Percentiles rank a stretch among this genome's conserved stretches.
These are phyloP conservation scores for Nicator chloris DNA, from an alignment of 2,113 vertebrate genomes.

Conservation along the genomic window DNA sequence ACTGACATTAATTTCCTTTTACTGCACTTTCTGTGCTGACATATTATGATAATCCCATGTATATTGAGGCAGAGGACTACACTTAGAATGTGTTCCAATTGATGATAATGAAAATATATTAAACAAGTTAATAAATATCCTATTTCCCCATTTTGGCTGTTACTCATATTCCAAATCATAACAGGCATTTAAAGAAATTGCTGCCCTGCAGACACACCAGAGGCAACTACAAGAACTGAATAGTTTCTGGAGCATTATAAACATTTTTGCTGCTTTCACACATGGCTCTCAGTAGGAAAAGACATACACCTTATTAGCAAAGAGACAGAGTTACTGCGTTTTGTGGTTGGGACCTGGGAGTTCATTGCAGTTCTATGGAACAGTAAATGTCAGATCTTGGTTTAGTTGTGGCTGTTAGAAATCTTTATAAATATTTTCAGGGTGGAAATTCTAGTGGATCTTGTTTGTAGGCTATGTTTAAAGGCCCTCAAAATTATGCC, in stretches of 20 bases:
- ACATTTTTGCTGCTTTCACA: neutral
- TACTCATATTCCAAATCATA: neutral
- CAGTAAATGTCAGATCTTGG: constrained; percentile 45
- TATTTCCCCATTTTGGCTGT: neutral
- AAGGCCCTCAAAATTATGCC: neutral
- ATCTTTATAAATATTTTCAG: constrained; percentile 57
- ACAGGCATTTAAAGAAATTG: neutral
- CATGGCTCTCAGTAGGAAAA: neutral
- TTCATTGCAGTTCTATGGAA: neutral
- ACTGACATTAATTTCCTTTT: neutral
- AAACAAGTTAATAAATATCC: neutral
- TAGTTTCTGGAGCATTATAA: neutral
- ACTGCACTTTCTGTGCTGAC: neutral
- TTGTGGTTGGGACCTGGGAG: neutral
- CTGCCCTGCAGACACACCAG: neutral
- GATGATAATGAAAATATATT: neutral
- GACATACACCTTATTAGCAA: neutral
- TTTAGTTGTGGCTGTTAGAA: constrained; percentile 43
- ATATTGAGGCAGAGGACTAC: neutral
- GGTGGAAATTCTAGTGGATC: constrained; percentile 20
- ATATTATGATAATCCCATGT: neutral
- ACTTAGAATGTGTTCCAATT: neutral
- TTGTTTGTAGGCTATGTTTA: neutral
- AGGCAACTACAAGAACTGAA: neutral
- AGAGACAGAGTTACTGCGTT: neutral